Percentiles rank a stretch among this genome's conserved stretches.
These are phyloP conservation scores for Tribolium freemani DNA, from an alignment of 2,888 invertebrate species.

Conservation along the genomic window DNA sequence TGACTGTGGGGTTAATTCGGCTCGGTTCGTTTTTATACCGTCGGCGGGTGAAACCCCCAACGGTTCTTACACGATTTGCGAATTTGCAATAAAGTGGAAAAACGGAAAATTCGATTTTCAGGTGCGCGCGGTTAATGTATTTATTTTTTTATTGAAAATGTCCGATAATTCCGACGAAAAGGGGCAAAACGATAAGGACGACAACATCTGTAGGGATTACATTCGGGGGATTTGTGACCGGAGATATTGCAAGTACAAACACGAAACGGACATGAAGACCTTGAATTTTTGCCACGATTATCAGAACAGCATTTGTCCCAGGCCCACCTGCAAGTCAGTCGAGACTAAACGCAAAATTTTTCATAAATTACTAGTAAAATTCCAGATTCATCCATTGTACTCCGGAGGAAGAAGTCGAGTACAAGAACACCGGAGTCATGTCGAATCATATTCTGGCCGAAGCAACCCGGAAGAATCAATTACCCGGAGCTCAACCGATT, in stretches of 20 bases:
- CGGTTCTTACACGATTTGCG: conserved; percentile 1
- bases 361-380: no score
- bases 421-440: conserved; percentile 79
- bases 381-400: conserved; percentile 82
- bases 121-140: conserved; percentile 33
- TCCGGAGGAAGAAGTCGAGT: conserved; percentile 82
- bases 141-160: conserved; percentile 53
- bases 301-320: conserved; percentile 82
- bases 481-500: conserved; percentile 67
- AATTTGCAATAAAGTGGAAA: not conserved
- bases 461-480: conserved; percentile 66
- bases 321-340: conserved; percentile 75
- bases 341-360: not conserved
- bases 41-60: not conserved
- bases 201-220: conserved; percentile 72
- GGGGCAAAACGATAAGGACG: conserved; percentile 58
- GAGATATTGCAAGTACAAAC: conserved; percentile 71
- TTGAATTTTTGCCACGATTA: conserved; percentile 76
- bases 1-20: conserved; percentile 6
- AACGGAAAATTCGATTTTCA: conserved; percentile 26
- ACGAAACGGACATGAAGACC: conserved; percentile 66
- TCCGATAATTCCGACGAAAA: conserved; percentile 63
- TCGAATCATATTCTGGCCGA: conserved; percentile 72
- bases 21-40: conserved; percentile 44
- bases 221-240: conserved; percentile 73